Percentiles rank a stretch among this genome's conserved stretches.
These are phyloP conservation scores for Gallinago undulata DNA, from an alignment of 2,113 vertebrate species.

Conservation along the genomic window DNA sequence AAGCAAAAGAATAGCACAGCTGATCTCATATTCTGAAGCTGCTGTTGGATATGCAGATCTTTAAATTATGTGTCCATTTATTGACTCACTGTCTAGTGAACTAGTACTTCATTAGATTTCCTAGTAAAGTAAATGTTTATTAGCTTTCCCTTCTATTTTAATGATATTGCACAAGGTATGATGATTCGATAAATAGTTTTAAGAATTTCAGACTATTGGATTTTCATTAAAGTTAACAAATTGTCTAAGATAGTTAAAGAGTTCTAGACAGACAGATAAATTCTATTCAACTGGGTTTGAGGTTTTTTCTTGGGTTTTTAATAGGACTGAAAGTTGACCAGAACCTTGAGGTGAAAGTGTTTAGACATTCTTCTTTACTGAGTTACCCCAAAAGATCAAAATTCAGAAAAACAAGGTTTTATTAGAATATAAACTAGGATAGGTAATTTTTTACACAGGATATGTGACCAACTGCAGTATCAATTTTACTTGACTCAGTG, in stretches of 20 bases:
- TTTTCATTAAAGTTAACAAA: background rate
- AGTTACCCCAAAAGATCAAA: background rate
- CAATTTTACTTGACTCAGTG: background rate
- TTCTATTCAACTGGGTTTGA: background rate
- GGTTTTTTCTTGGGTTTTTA: fast-evolving
- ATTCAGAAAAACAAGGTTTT: background rate
- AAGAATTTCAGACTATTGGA: background rate
- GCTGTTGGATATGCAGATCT: background rate
- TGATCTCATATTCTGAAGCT: background rate
- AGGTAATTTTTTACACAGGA: background rate
- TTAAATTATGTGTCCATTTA: background rate
- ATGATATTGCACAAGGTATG: background rate
- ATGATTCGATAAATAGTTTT: background rate
- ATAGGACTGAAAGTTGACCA: background rate
- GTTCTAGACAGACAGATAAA: background rate
- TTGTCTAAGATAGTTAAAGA: background rate
- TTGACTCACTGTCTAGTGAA: background rate
- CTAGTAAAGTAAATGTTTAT: background rate
- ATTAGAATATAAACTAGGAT: background rate
- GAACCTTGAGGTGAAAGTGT: background rate
- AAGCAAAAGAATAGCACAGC: background rate
- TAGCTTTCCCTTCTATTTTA: background rate
- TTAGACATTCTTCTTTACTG: background rate
- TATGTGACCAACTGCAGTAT: background rate
- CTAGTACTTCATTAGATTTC: background rate